A percentile compares a stretch with the other conserved stretches of the same genome.
Evolutionary conservation across 2,888 invertebrate species (phyloP).

Genomic region (Blomia tropicalis): DNA sequence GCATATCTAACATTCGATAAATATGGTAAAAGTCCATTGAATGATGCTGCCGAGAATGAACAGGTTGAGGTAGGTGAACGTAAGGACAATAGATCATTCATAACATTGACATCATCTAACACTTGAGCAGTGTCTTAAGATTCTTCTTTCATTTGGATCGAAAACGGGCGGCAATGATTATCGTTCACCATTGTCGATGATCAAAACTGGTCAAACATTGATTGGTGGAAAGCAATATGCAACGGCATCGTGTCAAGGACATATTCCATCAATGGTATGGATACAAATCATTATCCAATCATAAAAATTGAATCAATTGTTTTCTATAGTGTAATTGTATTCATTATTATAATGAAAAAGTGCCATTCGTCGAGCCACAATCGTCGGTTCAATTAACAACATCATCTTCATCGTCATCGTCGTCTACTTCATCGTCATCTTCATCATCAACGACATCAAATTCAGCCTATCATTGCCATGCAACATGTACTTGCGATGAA

Average conservation of each 20-base stretch:
- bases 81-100: not conserved
- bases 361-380: not conserved
- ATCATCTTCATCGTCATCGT: too few species aligned
- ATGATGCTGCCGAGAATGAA: slow-evolving; percentile 68
- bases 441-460: not conserved
- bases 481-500: not conserved
- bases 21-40: slow-evolving; percentile 73
- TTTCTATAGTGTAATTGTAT: not conserved
- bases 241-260: too few species aligned
- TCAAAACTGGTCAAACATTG: not conserved
- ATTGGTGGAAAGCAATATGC: too few species aligned
- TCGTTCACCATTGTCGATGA: not conserved
- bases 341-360: not conserved
- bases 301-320: not conserved
- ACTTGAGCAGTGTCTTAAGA: not conserved
- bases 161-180: not conserved
- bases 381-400: too few species aligned
- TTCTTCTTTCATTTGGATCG: not conserved
- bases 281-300: not conserved
- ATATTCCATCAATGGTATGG: not conserved
- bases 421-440: too few species aligned
- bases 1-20: slow-evolving; percentile 64
- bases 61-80: slow-evolving; percentile 19
- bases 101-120: not conserved
- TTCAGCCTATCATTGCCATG: not conserved